Conservation (phyloP, 2,113 vertebrate genomes). For the Delphinapterus leucas region DNA sequence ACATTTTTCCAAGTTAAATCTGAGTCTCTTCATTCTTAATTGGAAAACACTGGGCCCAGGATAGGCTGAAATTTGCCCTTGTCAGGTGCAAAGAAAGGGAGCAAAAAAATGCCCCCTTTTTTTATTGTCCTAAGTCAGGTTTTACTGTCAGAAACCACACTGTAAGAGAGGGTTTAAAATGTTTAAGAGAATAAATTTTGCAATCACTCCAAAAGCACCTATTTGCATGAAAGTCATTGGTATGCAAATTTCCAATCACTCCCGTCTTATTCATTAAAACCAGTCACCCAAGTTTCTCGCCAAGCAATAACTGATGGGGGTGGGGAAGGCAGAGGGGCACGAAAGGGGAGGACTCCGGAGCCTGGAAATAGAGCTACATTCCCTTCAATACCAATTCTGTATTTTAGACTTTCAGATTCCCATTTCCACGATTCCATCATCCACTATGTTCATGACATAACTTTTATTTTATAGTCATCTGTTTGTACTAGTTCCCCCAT, state of each 20-base stretch:
- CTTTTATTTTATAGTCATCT: no score
- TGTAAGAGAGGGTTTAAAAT: background rate
- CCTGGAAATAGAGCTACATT: background rate
- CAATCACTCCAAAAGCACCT: background rate
- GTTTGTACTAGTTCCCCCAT: background rate
- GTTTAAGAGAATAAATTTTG: background rate
- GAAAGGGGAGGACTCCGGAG: fast-evolving
- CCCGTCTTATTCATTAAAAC: background rate
- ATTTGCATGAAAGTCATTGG: background rate
- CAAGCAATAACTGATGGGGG: background rate
- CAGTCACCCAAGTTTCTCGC: background rate
- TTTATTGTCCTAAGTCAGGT: background rate
- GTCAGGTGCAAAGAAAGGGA: background rate
- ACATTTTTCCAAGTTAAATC: constrained; percentile 2
- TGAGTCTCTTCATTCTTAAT: background rate
- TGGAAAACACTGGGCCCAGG: background rate
- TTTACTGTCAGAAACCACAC: background rate
- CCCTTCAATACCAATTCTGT: background rate
- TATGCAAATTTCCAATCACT: background rate
- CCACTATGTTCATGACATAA: background rate
- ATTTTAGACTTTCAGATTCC: background rate
- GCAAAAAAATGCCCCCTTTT: background rate
- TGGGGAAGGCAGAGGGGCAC: no score
- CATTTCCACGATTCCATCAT: background rate
- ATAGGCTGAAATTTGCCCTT: background rate